Conservation (phyloP, 2,113 vertebrate species). For the Corynorhinus townsendii region DNA sequence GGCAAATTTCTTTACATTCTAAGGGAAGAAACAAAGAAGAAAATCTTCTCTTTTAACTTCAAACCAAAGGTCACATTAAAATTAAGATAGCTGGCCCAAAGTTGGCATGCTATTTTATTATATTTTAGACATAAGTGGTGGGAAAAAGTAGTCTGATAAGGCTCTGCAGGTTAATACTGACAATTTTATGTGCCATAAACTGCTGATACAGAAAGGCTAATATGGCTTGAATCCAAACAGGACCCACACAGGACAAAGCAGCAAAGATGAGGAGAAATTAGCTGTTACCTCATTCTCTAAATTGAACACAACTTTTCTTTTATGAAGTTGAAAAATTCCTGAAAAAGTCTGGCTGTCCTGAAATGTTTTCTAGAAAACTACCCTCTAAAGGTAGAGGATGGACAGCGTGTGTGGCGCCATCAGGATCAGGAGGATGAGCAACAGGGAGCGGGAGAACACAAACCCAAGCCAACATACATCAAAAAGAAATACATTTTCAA, state of each 20-base stretch:
- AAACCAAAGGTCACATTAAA: not conserved
- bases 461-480: not conserved
- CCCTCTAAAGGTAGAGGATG: not conserved
- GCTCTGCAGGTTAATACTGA: not conserved
- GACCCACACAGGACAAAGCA: not conserved
- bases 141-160: not conserved
- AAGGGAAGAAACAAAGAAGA: not conserved
- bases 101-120: not conserved
- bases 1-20: not conserved
- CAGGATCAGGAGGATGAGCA: not conserved
- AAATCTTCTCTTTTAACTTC: not conserved
- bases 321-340: not conserved
- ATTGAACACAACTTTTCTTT: not conserved
- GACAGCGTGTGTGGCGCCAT: accelerated
- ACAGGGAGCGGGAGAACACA: accelerated
- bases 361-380: not conserved
- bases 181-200: not conserved
- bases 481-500: not conserved
- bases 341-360: not conserved
- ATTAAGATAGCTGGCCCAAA: not conserved
- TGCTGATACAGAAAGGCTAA: not conserved
- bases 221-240: not conserved
- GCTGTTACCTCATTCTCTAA: not conserved
- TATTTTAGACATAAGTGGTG: not conserved
- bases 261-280: not conserved